phyloP scores from a whole-genome alignment of 2,113 vertebrate genomes.

The Theropithecus gelada region DNA sequence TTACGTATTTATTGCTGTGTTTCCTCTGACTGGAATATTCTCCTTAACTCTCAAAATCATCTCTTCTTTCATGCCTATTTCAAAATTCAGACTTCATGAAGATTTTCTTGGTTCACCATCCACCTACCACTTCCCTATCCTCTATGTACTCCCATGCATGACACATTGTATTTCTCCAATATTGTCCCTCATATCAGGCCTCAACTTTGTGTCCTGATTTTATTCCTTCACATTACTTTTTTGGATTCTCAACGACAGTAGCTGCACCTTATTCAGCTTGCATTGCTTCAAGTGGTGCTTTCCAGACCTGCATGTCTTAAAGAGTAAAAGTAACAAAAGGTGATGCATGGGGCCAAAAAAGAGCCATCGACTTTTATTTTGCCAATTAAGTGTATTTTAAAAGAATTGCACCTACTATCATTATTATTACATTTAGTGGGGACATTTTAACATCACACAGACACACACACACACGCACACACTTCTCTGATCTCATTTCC shows the following conservation, averaged over 20 bases:
- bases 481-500: neutral
- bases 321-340: neutral
- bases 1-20: neutral
- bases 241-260: neutral
- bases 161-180: neutral
- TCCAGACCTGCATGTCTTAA: neutral
- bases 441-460: neutral
- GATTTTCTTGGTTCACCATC: neutral
- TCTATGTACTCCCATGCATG: neutral
- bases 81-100: constrained; percentile 9
- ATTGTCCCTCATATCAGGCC: neutral
- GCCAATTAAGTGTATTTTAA: neutral
- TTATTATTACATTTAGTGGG: neutral
- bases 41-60: neutral
- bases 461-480: neutral
- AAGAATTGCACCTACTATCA: neutral
- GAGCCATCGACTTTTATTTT: neutral
- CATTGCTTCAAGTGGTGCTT: neutral
- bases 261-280: neutral
- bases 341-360: neutral
- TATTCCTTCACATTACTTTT: neutral
- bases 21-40: neutral
- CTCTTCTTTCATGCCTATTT: neutral
- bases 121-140: neutral
- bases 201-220: neutral